A percentile compares a stretch with the other conserved stretches of the same genome.
Conservation (phyloP, 2,113 vertebrate species). For the Microcebus tavaratra region DNA sequence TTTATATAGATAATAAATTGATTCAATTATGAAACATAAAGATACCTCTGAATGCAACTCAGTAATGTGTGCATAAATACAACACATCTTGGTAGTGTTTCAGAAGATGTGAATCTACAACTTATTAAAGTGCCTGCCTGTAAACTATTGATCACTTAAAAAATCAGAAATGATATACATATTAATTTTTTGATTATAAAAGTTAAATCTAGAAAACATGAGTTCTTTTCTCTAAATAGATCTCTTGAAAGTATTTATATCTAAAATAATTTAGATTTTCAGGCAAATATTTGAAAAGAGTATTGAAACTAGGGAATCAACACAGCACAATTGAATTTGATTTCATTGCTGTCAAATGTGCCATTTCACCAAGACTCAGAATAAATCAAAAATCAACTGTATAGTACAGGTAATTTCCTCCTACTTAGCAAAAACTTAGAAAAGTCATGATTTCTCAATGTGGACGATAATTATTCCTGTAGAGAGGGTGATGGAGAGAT, state of each 20-base stretch:
- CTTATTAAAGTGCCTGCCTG: neutral
- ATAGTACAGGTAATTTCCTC: constrained; percentile 33
- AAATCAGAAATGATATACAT: neutral
- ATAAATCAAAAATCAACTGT: constrained; percentile 42
- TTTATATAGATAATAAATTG: constrained; percentile 35
- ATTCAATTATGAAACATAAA: constrained; percentile 51
- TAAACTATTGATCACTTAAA: constrained; percentile 24
- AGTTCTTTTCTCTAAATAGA: neutral
- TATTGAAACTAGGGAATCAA: constrained; percentile 7
- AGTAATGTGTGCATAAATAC: neutral
- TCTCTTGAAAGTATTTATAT: neutral
- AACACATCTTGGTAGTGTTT: neutral
- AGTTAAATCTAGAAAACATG: constrained; percentile 42
- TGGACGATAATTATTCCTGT: constrained; percentile 54
- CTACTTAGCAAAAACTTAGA: constrained; percentile 42
- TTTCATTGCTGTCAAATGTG: neutral
- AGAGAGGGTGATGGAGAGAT: constrained; percentile 52
- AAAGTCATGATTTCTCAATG: constrained; percentile 71
- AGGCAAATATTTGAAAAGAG: constrained; percentile 35
- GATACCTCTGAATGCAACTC: constrained; percentile 34
- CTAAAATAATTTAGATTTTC: constrained; percentile 49
- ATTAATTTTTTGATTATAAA: constrained; percentile 37
- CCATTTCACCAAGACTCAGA: constrained; percentile 31
- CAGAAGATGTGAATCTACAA: neutral
- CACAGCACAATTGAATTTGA: constrained; percentile 43